phyloP scores from a whole-genome alignment of 2,797 vertebrate genomes.

The Xerus rutilus region DNA sequence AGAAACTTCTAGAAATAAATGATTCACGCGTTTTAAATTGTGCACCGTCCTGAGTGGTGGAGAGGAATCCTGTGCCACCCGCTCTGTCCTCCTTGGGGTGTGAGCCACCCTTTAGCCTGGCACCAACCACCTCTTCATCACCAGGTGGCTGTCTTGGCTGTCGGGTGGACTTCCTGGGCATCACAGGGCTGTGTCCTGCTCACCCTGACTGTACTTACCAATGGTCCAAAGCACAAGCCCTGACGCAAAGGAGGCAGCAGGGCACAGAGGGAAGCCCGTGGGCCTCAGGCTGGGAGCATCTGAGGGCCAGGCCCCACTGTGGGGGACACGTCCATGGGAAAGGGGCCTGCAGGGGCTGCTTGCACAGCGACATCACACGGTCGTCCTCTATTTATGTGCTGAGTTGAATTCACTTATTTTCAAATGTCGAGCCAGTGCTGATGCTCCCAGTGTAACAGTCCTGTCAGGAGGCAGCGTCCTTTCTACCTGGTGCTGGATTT shows the following conservation, averaged over 20 bases:
- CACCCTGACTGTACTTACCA: not conserved
- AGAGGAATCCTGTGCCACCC: not conserved
- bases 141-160: not conserved
- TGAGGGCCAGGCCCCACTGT: too few species aligned
- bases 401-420: not conserved
- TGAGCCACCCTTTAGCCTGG: not conserved
- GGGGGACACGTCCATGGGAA: too few species aligned
- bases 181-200: not conserved
- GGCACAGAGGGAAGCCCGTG: not conserved
- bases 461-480: too few species aligned
- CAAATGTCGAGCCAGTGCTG: not conserved
- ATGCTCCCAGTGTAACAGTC: not conserved
- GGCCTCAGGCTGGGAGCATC: not conserved
- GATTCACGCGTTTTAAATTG: not conserved
- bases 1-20: not conserved
- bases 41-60: not conserved
- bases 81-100: not conserved
- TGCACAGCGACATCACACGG: not conserved
- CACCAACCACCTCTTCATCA: too few species aligned
- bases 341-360: not conserved
- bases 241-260: not conserved
- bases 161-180: not conserved
- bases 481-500: too few species aligned
- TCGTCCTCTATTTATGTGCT: not conserved
- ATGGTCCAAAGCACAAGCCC: too few species aligned